phyloP scores from a whole-genome alignment of 2,113 vertebrate genomes.

The Xenopus borealis region DNA sequence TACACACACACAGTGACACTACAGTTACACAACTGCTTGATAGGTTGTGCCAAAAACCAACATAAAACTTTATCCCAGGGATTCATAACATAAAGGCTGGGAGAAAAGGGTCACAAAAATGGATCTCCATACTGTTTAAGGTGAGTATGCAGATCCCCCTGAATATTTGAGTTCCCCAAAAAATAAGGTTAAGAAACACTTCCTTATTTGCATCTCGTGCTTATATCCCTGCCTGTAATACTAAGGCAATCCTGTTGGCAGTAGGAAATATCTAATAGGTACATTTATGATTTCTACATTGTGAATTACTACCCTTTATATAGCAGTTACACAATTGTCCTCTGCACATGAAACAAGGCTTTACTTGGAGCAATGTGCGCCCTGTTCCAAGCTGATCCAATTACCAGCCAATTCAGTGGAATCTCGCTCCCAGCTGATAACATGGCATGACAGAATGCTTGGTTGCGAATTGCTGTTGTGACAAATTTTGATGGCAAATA shows the following conservation, averaged over 20 bases:
- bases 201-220: too few relatives aligned
- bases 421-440: slow-evolving; percentile 46
- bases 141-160: too few relatives aligned
- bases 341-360: not conserved
- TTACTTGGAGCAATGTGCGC: slow-evolving; percentile 16
- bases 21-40: too few relatives aligned
- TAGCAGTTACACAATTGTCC: not conserved
- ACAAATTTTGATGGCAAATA: slow-evolving; percentile 50
- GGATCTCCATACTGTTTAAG: too few relatives aligned
- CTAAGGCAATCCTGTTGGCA: not conserved
- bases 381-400: slow-evolving; percentile 41
- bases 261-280: not conserved
- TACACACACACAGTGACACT: too few relatives aligned
- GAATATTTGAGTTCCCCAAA: too few relatives aligned
- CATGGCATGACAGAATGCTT: slow-evolving; percentile 30
- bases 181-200: too few relatives aligned
- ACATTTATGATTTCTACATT: not conserved
- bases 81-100: too few relatives aligned
- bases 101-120: too few relatives aligned
- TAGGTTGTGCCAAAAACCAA: too few relatives aligned
- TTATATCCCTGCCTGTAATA: too few relatives aligned
- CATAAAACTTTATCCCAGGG: too few relatives aligned
- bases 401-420: slow-evolving; percentile 45
- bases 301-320: not conserved
- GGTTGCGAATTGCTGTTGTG: slow-evolving; percentile 49